Evolutionary conservation across 2,888 invertebrate genomes (phyloP), one percentile per base, ranked within the genome.

Genomic region (Orchesella flavescens): DNA sequence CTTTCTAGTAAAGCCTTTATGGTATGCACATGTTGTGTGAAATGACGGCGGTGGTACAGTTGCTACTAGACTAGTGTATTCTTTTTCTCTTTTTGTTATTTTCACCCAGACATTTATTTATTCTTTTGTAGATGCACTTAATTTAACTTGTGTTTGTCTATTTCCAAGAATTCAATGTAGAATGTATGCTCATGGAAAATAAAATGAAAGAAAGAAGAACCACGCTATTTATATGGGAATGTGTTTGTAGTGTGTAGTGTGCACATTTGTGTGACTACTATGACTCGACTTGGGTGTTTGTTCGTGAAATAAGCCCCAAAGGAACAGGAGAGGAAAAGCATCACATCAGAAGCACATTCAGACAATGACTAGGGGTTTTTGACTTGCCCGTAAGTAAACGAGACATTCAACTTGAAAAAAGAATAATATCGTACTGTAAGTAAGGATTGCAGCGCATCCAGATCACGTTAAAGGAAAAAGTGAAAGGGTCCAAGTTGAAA

Each of bases 241-340:
- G 34, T 43, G 7, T 46, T 12, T 68, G 17, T 21, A 23, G 13
- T 24, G 23, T 63, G 63, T 63, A 63, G 10, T 34, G n/a, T 63
- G 63, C 43, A 44, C 17, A 34, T 46, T 34, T 68, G 19, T 49
- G 1, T 23, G 69, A 23, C 53, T 71, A 21, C 49, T n/a, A n/a
- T n/a, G n/a, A n/a, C n/a, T n/a, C n/a, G n/a, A n/a, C n/a, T 65
- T 76, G 75, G 57, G 68, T 59, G 49, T 68, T 69, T 77, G 55
- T 46, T 69, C 24, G 46, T 63, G 63, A 71, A 78, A 63, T 71
- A 79, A 79, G 73, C 66, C 80, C 55, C 80, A 66, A 65, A 80
- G 80, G 80, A 80, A 46, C 34, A 44, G n/a, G 21, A 57, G 1
- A 57, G 1, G 66, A 68, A 57, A 44, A 44, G 68, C 15, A 55